phyloP scores from a whole-genome alignment of 1,140 invertebrate genomes.

The Lanistes nyassanus region DNA sequence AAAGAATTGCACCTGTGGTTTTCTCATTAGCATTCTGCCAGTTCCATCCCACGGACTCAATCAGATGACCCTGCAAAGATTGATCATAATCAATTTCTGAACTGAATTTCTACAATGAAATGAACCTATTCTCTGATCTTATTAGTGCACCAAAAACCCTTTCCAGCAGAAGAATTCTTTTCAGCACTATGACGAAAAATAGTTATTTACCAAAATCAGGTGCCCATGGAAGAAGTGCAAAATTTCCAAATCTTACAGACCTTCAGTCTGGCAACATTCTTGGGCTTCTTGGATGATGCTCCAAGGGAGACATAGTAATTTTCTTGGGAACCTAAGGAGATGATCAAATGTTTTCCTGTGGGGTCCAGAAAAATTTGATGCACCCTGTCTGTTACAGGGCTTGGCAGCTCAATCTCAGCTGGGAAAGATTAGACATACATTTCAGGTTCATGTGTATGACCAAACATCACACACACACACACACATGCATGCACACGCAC shows the following conservation, averaged over 20 bases:
- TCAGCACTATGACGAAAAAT: too few relatives aligned
- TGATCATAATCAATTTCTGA: neutral
- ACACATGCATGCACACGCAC: neutral
- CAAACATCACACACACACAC: conserved; percentile 9
- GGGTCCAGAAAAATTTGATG: conserved; percentile 87
- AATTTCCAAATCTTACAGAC: conserved; percentile 38
- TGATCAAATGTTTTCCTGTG: conserved; percentile 84
- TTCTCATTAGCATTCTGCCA: conserved; percentile 74
- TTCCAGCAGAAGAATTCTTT: too few relatives aligned
- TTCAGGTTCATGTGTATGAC: neutral
- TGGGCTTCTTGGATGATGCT: conserved; percentile 74
- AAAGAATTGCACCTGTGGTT: conserved; percentile 80
- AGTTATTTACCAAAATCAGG: too few relatives aligned
- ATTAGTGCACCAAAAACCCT: too few relatives aligned
- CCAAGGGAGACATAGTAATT: conserved; percentile 79
- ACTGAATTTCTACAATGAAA: neutral
- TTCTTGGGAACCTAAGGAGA: conserved; percentile 79
- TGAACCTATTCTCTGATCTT: too few relatives aligned
- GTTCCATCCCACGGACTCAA: conserved; percentile 93
- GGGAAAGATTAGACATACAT: neutral
- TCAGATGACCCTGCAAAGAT: conserved; percentile 76
- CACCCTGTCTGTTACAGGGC: conserved; percentile 66
- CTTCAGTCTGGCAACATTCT: conserved; percentile 68
- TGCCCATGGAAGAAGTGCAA: too few relatives aligned
- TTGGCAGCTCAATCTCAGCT: conserved; percentile 62